These are phyloP conservation scores for Sus cebifrons DNA, from an alignment of 2,797 vertebrate species.

Conservation along the genomic window DNA sequence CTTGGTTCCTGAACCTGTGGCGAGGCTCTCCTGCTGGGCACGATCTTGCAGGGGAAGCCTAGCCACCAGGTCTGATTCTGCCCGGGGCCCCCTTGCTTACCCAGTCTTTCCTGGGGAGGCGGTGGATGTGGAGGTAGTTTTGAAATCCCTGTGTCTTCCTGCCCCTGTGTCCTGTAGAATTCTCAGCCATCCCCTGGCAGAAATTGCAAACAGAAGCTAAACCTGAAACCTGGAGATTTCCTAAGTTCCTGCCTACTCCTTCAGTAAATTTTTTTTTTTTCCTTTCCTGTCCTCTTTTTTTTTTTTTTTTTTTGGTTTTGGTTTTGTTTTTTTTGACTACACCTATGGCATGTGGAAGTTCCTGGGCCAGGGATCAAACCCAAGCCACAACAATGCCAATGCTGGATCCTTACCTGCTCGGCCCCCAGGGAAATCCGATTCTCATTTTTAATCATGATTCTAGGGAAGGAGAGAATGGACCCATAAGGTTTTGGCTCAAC, in stretches of 20 bases:
- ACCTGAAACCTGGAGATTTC: neutral
- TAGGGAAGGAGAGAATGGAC: neutral
- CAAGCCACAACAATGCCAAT: no score
- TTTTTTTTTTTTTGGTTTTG: no score
- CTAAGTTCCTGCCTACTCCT: neutral
- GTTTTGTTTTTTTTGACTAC: no score
- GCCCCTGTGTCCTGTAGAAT: rapidly evolving
- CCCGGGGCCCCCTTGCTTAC: rapidly evolving
- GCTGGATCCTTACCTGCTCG: no score
- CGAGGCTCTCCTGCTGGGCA: neutral
- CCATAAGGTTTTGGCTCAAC: neutral
- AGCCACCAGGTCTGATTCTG: neutral
- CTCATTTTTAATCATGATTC: neutral
- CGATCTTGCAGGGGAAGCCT: neutral
- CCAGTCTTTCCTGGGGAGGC: neutral
- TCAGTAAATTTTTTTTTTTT: neutral
- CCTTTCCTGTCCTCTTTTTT: no score
- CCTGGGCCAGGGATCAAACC: no score
- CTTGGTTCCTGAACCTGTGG: neutral
- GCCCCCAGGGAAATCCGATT: neutral
- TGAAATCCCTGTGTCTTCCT: neutral
- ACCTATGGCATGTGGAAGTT: no score
- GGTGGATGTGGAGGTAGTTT: neutral
- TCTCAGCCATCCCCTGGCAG: neutral
- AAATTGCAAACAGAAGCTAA: neutral